Percentiles rank a stretch among this genome's conserved stretches.
phyloP scores from a whole-genome alignment of 1,140 invertebrate species.

The Hycleus cichorii region DNA sequence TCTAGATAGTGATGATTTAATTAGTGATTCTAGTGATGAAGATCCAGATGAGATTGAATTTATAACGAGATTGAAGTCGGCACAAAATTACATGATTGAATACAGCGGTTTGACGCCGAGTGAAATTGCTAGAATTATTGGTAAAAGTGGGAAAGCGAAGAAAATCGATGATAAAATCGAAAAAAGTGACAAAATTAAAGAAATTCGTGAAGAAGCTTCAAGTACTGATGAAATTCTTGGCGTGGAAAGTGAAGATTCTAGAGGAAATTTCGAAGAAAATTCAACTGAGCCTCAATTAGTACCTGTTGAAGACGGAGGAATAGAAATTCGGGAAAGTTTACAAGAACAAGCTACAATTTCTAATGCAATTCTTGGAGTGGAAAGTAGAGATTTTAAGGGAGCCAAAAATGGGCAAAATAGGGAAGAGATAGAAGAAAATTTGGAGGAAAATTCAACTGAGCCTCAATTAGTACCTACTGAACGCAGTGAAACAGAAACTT shows the following conservation, averaged over 20 bases:
- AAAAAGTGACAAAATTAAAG: conserved; percentile 9
- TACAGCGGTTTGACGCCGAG: conserved; percentile 64
- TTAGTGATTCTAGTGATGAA: conserved; percentile 35
- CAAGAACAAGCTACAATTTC: too few species aligned
- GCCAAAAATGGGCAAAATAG: too few species aligned
- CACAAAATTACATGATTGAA: conserved; percentile 60
- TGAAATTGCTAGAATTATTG: conserved; percentile 56
- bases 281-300: too few species aligned
- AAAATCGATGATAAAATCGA: conserved; percentile 33
- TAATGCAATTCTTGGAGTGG: too few species aligned
- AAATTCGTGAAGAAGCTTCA: not conserved
- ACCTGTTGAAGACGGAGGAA: too few species aligned
- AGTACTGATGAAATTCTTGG: not conserved
- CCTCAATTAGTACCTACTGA: too few species aligned
- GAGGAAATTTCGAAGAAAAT: too few species aligned
- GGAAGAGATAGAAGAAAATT: too few species aligned
- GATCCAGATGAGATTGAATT: conserved; percentile 26
- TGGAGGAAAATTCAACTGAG: too few species aligned
- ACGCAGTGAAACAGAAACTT: too few species aligned
- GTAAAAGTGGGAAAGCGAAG: conserved; percentile 17
- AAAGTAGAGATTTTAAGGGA: too few species aligned
- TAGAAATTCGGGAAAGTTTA: too few species aligned
- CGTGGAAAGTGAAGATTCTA: not conserved
- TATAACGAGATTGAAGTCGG: conserved; percentile 45
- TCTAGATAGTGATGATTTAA: conserved; percentile 31